A percentile compares a stretch with the other conserved stretches of the same genome.
Evolutionary conservation across 1,140 invertebrate genomes (phyloP).

Genomic region (Drosophila carrolli): DNA sequence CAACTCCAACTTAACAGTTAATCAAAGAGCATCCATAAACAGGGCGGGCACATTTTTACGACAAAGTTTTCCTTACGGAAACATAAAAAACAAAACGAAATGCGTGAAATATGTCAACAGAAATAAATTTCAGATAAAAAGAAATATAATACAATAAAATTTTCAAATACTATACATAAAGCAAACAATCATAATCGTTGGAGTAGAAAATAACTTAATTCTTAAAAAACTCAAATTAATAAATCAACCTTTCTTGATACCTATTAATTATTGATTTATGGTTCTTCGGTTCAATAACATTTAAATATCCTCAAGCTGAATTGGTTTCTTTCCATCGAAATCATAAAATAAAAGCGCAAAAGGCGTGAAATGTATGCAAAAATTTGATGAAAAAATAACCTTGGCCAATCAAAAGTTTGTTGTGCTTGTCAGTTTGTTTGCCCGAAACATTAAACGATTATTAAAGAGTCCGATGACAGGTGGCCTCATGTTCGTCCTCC

Average conservation of each 20-base stretch:
- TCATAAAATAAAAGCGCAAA: background rate
- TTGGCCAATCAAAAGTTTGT: constrained; percentile 46
- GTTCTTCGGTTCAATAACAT: background rate
- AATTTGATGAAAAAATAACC: constrained; percentile 25
- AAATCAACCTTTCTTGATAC: background rate
- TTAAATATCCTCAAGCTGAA: background rate
- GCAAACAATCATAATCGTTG: too few relatives aligned
- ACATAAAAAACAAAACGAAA: constrained; percentile 46
- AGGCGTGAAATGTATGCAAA: background rate
- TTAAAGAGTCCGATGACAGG: constrained; percentile 69
- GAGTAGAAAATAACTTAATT: background rate
- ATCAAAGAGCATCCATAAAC: constrained; percentile 54
- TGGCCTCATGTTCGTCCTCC: constrained; percentile 17
- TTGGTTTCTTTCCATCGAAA: background rate
- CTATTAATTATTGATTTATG: background rate
- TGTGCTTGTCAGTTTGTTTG: constrained; percentile 6
- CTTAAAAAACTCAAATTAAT: background rate
- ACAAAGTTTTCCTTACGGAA: constrained; percentile 19
- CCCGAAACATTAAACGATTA: constrained; percentile 56
- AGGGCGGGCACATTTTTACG: constrained; percentile 41
- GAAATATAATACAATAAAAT: background rate
- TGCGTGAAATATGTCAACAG: constrained; percentile 47
- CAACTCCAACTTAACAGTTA: constrained; percentile 39
- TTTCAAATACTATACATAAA: too few relatives aligned
- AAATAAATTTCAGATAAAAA: background rate